phyloP scores from a whole-genome alignment of 1,140 invertebrate genomes.

The Meloidogyne hapla region DNA sequence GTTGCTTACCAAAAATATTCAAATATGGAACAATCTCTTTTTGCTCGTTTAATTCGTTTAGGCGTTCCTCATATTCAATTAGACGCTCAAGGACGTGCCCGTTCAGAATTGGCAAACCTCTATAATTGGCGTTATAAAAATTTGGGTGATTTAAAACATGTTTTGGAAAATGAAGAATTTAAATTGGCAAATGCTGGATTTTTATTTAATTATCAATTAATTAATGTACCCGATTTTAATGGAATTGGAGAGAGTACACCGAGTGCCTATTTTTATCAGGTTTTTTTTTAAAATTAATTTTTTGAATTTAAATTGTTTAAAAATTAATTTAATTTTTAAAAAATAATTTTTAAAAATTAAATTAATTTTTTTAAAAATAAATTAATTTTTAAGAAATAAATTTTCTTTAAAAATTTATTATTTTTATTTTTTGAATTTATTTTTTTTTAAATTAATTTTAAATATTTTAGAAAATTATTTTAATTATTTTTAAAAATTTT shows the following conservation, averaged over 20 bases:
- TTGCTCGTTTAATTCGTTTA: slow-evolving; percentile 88
- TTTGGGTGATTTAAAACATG: slow-evolving; percentile 85
- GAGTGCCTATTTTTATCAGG: slow-evolving; percentile 96
- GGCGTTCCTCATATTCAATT: slow-evolving; percentile 1
- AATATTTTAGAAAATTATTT: too few species aligned
- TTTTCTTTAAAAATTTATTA: too few species aligned
- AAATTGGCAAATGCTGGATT: slow-evolving; percentile 86
- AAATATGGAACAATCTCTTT: slow-evolving; percentile 99
- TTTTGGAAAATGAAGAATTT: slow-evolving; percentile 80
- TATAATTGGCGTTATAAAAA: slow-evolving; percentile 98
- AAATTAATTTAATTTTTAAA: slow-evolving; percentile 1
- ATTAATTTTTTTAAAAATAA: slow-evolving; percentile 21
- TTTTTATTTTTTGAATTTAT: too few species aligned
- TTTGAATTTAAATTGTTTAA: background rate
- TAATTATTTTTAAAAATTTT: too few species aligned
- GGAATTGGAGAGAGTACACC: slow-evolving; percentile 94
- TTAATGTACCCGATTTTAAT: slow-evolving; percentile 95
- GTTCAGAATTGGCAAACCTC: slow-evolving; percentile 79
- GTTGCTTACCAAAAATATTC: slow-evolving; percentile 99
- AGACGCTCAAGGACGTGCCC: slow-evolving; percentile 9
- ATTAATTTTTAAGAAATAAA: too few species aligned
- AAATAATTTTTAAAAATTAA: slow-evolving; percentile 10
- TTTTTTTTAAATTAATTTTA: too few species aligned
- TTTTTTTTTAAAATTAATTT: too few species aligned
- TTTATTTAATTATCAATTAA: slow-evolving; percentile 86